These are phyloP conservation scores for Sabatieria punctata DNA, from an alignment of 2,888 invertebrate species.

Conservation along the genomic window DNA sequence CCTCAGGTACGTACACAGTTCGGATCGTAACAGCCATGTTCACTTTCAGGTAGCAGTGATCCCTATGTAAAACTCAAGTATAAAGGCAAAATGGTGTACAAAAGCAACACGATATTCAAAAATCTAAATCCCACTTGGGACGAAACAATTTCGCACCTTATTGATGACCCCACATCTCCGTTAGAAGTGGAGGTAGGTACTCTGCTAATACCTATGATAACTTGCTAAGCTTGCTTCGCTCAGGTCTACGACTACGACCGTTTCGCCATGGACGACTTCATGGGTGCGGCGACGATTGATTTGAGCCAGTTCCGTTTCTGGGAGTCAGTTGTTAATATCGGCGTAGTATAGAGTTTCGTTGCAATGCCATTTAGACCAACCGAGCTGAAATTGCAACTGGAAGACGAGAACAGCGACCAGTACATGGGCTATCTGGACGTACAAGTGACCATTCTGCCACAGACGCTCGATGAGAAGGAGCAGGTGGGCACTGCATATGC, in stretches of 20 bases:
- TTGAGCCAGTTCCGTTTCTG: conserved; percentile 34
- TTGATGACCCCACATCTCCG: conserved; percentile 68
- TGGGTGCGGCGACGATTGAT: conserved; percentile 75
- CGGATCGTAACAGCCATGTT: too few relatives aligned
- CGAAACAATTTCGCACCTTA: conserved; percentile 74
- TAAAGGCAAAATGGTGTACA: conserved; percentile 55
- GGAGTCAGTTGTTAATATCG: not conserved
- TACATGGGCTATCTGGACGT: conserved; percentile 64
- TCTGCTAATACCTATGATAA: not conserved
- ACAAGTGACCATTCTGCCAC: conserved; percentile 68
- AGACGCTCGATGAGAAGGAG: conserved; percentile 60
- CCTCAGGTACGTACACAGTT: too few relatives aligned
- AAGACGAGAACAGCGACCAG: conserved; percentile 52
- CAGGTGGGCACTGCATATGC: conserved; percentile 6
- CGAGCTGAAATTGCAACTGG: conserved; percentile 60
- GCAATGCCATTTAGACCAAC: conserved; percentile 33
- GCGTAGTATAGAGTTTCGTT: not conserved
- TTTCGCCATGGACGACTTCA: conserved; percentile 84
- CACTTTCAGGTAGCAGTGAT: conserved; percentile 23
- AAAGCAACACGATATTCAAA: conserved; percentile 78
- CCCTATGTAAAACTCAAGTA: conserved; percentile 29
- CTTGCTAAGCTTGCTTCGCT: conserved; percentile 14
- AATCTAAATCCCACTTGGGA: conserved; percentile 97
- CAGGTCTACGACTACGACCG: conserved; percentile 88
- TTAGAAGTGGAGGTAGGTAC: conserved; percentile 51